These are phyloP conservation scores for Drosophila orosa DNA, from an alignment of 1,140 invertebrate species.

Conservation along the genomic window DNA sequence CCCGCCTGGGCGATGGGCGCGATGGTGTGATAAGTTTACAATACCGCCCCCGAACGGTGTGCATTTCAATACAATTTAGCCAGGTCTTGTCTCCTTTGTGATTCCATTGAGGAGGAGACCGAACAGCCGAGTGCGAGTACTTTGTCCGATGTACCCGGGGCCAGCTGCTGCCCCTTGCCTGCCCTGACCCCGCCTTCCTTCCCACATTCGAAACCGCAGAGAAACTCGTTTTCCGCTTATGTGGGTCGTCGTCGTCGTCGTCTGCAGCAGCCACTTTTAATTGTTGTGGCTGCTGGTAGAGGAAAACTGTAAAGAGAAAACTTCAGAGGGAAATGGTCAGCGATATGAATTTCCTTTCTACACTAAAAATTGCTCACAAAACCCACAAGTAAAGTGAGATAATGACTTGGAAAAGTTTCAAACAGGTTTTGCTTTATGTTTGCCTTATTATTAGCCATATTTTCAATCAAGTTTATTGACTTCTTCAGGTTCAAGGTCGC, in stretches of 20 bases:
- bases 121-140: constrained; percentile 46
- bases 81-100: constrained; percentile 61
- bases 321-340: constrained; percentile 20
- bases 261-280: constrained; percentile 39
- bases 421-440: neutral
- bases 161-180: constrained; percentile 4
- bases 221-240: constrained; percentile 66
- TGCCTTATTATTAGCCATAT: neutral
- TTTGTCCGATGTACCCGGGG: constrained; percentile 57
- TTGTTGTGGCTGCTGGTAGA: constrained; percentile 10
- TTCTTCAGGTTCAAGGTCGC: constrained; percentile 77
- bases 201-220: constrained; percentile 18
- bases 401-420: neutral
- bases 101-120: constrained; percentile 55
- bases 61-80: constrained; percentile 72
- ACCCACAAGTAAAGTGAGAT: neutral
- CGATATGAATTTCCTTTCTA: constrained; percentile 8
- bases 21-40: constrained; percentile 76
- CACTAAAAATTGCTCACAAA: neutral
- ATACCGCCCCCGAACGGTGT: constrained; percentile 68
- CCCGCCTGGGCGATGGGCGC: neutral
- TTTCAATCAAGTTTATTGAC: constrained; percentile 59
- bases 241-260: constrained; percentile 69
- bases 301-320: constrained; percentile 55
- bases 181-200: neutral